These are phyloP conservation scores for Laodelphax striatellus DNA, from an alignment of 1,140 invertebrate genomes.

Conservation along the genomic window DNA sequence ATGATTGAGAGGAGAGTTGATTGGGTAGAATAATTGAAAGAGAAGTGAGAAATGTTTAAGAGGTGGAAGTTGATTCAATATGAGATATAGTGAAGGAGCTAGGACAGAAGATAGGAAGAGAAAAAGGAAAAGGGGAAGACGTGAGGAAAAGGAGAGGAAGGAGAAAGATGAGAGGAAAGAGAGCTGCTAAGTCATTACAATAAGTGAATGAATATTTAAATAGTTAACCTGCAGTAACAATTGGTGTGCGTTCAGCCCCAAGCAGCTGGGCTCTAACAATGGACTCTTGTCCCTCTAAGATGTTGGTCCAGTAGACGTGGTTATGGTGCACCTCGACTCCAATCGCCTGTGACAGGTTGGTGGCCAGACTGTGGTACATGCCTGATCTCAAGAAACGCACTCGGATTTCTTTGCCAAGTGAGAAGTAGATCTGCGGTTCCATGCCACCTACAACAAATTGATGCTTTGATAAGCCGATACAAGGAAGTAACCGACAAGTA, in stretches of 20 bases:
- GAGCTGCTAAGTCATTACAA: no score
- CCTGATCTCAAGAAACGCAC: conserved; percentile 35
- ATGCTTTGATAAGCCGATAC: no score
- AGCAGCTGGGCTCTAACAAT: conserved; percentile 45
- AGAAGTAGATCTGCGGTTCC: conserved; percentile 51
- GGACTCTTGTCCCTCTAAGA: conserved; percentile 46
- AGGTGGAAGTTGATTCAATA: no score
- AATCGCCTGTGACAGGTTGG: conserved; percentile 43
- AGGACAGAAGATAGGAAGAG: no score
- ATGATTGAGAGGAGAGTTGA: no score
- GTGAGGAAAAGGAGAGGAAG: not conserved
- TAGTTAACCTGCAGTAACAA: conserved; percentile 33
- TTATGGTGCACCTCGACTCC: conserved; percentile 53
- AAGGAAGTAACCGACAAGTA: no score
- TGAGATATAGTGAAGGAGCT: no score
- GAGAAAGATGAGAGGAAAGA: not conserved
- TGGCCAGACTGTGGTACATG: conserved; percentile 34
- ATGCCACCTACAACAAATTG: conserved; percentile 21
- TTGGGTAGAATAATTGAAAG: no score
- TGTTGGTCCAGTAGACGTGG: conserved; percentile 63
- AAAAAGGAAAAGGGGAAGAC: no score
- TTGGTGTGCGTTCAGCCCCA: conserved; percentile 41
- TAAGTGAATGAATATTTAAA: no score
- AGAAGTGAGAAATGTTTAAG: no score
- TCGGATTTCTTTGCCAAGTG: conserved; percentile 38